Percentiles rank a stretch among this genome's conserved stretches.
phyloP scores from a whole-genome alignment of 2,797 vertebrate genomes.

The Morus bassanus region DNA sequence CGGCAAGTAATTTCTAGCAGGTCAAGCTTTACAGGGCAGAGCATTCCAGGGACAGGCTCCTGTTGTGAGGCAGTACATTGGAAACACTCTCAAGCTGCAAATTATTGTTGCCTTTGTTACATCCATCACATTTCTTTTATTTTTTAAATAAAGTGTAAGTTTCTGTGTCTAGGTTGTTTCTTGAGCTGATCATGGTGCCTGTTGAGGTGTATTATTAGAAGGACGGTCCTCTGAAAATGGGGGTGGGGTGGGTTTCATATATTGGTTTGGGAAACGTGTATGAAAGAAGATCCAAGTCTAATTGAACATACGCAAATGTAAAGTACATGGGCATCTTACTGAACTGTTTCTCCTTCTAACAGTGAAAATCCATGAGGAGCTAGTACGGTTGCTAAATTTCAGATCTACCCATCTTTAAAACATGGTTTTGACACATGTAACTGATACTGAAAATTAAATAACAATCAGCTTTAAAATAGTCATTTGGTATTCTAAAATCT shows the following conservation, averaged over 20 bases:
- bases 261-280: background rate
- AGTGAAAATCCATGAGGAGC: background rate
- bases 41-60: background rate
- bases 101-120: background rate
- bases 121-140: background rate
- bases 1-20: background rate
- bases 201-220: background rate
- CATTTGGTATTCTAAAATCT: background rate
- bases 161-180: background rate
- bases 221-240: background rate
- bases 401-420: background rate
- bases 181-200: background rate
- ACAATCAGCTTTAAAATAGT: background rate
- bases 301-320: background rate
- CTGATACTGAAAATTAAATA: background rate
- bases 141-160: background rate
- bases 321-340: background rate
- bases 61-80: background rate
- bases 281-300: background rate
- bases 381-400: background rate
- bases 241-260: accelerated
- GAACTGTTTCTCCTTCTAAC: background rate
- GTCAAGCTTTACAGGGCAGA: background rate
- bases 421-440: background rate
- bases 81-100: background rate